These are phyloP conservation scores for Drosophila bocki DNA, from an alignment of 1,140 invertebrate genomes.

Conservation along the genomic window DNA sequence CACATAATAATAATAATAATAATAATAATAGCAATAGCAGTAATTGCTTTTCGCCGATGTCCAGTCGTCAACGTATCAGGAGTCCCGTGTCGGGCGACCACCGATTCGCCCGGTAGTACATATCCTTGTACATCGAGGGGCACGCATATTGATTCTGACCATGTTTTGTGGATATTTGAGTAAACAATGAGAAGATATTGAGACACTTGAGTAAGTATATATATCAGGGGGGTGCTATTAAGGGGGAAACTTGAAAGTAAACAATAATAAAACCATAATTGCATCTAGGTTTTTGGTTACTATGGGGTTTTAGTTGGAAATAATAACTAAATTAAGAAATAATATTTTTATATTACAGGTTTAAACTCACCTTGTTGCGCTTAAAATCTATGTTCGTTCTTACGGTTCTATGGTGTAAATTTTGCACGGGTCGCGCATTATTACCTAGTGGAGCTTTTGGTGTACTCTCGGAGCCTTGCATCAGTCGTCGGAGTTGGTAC, in stretches of 20 bases:
- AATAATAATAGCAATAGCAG: constrained; percentile 27
- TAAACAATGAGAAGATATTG: background rate
- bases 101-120: constrained; percentile 87
- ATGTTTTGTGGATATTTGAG: constrained; percentile 6
- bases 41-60: constrained; percentile 33
- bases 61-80: constrained; percentile 79
- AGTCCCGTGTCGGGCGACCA: constrained; percentile 83
- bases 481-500: constrained; percentile 93
- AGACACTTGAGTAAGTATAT: background rate
- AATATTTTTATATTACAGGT: background rate
- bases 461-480: constrained; percentile 93
- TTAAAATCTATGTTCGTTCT: constrained; percentile 98
- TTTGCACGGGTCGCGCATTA: constrained; percentile 96
- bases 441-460: constrained; percentile 96
- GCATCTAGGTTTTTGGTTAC: background rate
- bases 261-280: background rate
- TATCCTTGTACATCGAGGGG: constrained; percentile 90
- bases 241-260: background rate
- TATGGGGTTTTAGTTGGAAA: background rate
- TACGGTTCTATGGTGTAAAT: constrained; percentile 95
- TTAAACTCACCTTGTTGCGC: constrained; percentile 87
- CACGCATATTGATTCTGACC: constrained; percentile 87
- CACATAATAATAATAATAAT: constrained; percentile 40
- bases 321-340: background rate
- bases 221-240: background rate